Evolutionary conservation across 2,888 invertebrate genomes (phyloP), one percentile per base, ranked within the genome.

Genomic region (Microctonus brassicae): DNA sequence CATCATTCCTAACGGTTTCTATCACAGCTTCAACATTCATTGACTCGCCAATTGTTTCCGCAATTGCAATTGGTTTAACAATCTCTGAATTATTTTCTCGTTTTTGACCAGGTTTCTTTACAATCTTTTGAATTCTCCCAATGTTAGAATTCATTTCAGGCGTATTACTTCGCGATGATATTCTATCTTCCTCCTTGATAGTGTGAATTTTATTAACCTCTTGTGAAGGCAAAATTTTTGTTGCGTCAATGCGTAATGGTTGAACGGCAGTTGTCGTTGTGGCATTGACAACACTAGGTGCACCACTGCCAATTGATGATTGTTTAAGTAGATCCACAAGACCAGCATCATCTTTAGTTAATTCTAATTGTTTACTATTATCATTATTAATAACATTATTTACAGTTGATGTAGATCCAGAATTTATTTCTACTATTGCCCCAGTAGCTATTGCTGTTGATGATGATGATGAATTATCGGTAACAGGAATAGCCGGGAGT

Each of bases 261-360:
- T 86, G 83, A 0, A 84, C 86, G 0, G 86, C 87, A 0, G 87
- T 87, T 4, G 84, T 81, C 0, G 87, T 82, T 10, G 87, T 85
- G 2, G 86, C 85, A 60, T 81, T 86, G 9, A 87, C 87, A 10
- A 87, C 83, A 68, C 85, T 86, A 4, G 85, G 84, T 0, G 83
- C 83, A 3, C 85, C 84, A 17, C 80, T 81, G 5, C 82, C 83
- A 0, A 78, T 78, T 0, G 84, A 82, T 0, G 85, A 76, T 55
- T 84, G 82, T 53, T 85, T 86, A 67, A 86, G 61, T 1, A 86
- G 77, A 33, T 84, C 83, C 9, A 80, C 75, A 2, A 86, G 75
- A 17, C 80, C 82, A 47, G 80, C 70, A 52, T 78, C 79, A 20
- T 75, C 57, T 0, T 9, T 69, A 20, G 11, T 26, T 11, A 11